Base-by-base conservation (phyloP, 2,888 invertebrate genomes). In the Phyllotreta striolata region DNA sequence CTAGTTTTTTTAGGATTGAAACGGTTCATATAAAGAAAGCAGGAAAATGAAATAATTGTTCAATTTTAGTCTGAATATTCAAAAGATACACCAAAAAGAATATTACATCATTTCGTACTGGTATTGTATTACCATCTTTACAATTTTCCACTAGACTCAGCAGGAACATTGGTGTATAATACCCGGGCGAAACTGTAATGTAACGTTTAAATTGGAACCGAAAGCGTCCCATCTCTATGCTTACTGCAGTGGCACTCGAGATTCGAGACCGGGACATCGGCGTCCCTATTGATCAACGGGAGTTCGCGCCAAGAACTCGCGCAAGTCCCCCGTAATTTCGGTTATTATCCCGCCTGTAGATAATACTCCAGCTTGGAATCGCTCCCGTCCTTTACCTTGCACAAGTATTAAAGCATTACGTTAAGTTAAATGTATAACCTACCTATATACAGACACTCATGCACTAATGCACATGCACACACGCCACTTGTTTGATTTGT, bases 221-320 rank as follows among this genome's bases (percentile, higher is more conserved):
- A 12, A 12, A 43, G 4, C 61, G 49, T 62, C 58, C 57, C 58
- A 60, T 60, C 60, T 60, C 47, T 52, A 40, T 43, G 38, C 24
- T 60, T 14, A 62, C 65, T 76, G 77, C 76, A 76, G 74, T 76
- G 72, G 70, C 71, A 76, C 74, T 75, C 70, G 72, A 76, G 73
- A 72, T 77, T 75, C 70, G 72, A 76, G 73, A 72, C 77, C 76
- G 75, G 77, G 78, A 73, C 74, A 72, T 71, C 70, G 70, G 72
- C 71, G 70, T 70, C 75, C 74, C 74, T 74, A 76, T 76, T 73
- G 76, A 75, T 76, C 77, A 76, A 65, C 67, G 59, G 57, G 68
- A 70, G 71, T 76, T 76, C 76, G 76, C 77, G 76, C 77, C 77
- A 77, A 76, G 75, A 77, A 71, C 63, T 70, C 66, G 73, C 74